Base-by-base conservation (phyloP, 1,140 invertebrate species). In the Achatina immaculata region DNA sequence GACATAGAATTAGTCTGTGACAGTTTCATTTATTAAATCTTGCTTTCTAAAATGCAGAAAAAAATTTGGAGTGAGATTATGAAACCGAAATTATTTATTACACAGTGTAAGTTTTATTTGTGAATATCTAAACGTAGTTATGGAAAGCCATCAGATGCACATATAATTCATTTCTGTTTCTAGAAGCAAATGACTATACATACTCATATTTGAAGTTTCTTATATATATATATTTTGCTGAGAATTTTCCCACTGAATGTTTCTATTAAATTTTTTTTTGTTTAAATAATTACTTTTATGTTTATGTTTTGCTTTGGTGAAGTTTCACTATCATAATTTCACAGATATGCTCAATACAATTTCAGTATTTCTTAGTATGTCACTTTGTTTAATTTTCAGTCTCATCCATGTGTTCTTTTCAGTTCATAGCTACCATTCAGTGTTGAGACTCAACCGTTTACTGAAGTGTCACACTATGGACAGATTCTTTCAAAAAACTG, bases 381-480 rank as follows among this genome's bases (percentile, higher is more conserved):
- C n/a, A n/a, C n/a, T n/a, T n/a, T n/a, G n/a, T n/a, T n/a, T n/a
- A n/a, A n/a, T n/a, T n/a, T n/a, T n/a, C n/a, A n/a, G n/a, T n/a
- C n/a, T n/a, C n/a, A n/a, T n/a, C n/a, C n/a, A 38, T 45, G 11
- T 68, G 38, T 19, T 82, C 2, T 31, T 9, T 16, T 73, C 42
- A 16, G 34, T 31, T 34, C 11, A 68, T 28, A 9, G 36, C 58
- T 58, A 45, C 19, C 21, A 58, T n/a, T 86, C 89, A 4, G 74
- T 88, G 0, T 28, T 87, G 16, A 82, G 91, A 69, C 92, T 93
- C 48, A 90, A 90, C 34, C 82, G 92, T 24, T 91, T 93, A 79
- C 81, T 92, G n/a, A 93, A 96, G 93, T 94, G 96, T 78, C 97
- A 98, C 89, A 74, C 83, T 0, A 81, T 88, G 82, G 62, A 62